Evolutionary conservation across 2,797 vertebrate genomes (phyloP).

Genomic region (Cynodonichthys magdalenae): DNA sequence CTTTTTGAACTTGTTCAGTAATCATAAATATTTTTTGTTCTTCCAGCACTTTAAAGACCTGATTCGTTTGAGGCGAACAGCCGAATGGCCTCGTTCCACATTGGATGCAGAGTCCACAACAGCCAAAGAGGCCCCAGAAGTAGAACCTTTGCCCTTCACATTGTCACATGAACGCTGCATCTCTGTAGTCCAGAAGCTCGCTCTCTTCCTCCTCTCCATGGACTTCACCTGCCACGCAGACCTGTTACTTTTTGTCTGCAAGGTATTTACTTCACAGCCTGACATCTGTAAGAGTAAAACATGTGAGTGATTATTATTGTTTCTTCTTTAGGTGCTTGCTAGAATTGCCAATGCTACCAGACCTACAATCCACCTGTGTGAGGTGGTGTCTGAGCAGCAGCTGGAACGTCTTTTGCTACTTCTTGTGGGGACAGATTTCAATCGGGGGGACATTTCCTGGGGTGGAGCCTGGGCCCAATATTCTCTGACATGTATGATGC

Average conservation of each 20-base stretch:
- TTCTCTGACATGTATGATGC: constrained; percentile 98
- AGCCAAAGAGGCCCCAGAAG: constrained; percentile 92
- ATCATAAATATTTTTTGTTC: background rate
- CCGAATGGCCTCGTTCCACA: constrained; percentile 96
- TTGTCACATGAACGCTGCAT: constrained; percentile 97
- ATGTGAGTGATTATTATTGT: background rate
- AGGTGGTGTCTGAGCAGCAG: constrained; percentile 95
- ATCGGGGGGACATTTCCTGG: constrained; percentile 98
- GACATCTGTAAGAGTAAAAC: background rate
- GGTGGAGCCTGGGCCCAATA: constrained; percentile 99
- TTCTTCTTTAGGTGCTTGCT: constrained; percentile 87
- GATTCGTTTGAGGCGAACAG: constrained; percentile 94
- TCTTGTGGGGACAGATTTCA: constrained; percentile 97
- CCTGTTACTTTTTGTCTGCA: constrained; percentile 97
- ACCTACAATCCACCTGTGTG: constrained; percentile 97
- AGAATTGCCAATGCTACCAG: constrained; percentile 96
- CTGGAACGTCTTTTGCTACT: constrained; percentile 94
- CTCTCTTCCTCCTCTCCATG: constrained; percentile 98
- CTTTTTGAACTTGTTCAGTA: background rate
- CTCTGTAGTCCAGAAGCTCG: constrained; percentile 96
- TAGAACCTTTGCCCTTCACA: constrained; percentile 95
- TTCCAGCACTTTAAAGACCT: constrained; percentile 97
- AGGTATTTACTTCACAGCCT: constrained; percentile 76
- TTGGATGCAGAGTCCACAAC: constrained; percentile 92
- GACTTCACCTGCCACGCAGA: constrained; percentile 99